Evolutionary conservation across 2,113 vertebrate genomes (phyloP).

Genomic region (Ailurus styani): DNA sequence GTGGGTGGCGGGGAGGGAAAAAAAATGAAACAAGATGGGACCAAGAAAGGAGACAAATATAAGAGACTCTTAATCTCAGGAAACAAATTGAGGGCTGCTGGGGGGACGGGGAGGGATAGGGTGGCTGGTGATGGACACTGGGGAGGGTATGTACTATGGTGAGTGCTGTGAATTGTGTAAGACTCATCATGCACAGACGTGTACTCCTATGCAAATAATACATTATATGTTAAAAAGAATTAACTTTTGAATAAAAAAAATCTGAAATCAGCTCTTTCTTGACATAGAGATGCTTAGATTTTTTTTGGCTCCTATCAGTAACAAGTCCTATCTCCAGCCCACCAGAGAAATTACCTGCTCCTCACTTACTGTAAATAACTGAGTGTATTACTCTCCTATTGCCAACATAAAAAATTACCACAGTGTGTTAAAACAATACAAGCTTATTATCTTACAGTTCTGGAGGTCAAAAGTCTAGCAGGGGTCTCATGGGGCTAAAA

Average conservation of each 20-base stretch:
- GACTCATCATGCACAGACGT: too few relatives aligned
- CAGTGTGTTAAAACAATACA: neutral
- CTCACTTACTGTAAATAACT: neutral
- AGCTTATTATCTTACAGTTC: neutral
- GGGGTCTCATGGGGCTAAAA: neutral
- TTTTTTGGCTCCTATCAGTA: neutral
- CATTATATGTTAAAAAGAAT: too few relatives aligned
- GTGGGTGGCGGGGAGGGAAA: too few relatives aligned
- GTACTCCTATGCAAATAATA: too few relatives aligned
- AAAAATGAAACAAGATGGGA: too few relatives aligned
- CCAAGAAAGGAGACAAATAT: too few relatives aligned
- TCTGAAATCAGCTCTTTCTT: neutral
- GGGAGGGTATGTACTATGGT: too few relatives aligned
- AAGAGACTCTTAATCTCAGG: too few relatives aligned
- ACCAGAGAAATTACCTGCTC: neutral
- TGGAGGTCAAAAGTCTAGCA: neutral
- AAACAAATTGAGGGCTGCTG: too few relatives aligned
- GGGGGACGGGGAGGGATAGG: too few relatives aligned
- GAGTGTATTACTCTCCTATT: neutral
- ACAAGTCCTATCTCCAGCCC: neutral
- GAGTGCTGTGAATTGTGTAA: too few relatives aligned
- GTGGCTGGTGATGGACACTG: too few relatives aligned
- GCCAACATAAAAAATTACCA: neutral
- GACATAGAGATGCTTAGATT: neutral
- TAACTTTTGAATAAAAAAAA: neutral